Evolutionary conservation across 1,140 invertebrate genomes (phyloP).

Genomic region (Papilio machaon): DNA sequence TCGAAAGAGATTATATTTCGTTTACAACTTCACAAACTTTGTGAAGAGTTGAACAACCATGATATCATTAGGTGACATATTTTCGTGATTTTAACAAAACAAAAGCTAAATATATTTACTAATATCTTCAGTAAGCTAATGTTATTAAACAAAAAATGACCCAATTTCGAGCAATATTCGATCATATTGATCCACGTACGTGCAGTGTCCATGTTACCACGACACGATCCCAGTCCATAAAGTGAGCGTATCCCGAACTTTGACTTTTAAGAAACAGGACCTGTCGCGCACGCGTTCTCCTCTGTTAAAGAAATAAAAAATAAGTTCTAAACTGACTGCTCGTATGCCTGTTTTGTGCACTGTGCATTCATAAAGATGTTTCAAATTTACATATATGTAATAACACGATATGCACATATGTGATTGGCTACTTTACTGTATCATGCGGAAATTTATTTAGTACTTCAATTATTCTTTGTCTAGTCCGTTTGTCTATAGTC

Average conservation of each 20-base stretch:
- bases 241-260: not conserved
- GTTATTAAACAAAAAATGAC: not conserved
- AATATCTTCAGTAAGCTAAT: not conserved
- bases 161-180: not conserved
- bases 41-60: too few species aligned
- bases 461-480: not conserved
- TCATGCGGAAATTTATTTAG: not conserved
- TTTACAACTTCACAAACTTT: too few species aligned
- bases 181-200: conserved; percentile 2
- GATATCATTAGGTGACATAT: not conserved
- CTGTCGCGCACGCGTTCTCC: not conserved
- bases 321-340: too few species aligned
- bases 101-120: not conserved
- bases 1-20: too few species aligned
- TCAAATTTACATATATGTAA: too few species aligned
- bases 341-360: too few species aligned
- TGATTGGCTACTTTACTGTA: too few species aligned
- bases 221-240: not conserved
- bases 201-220: conserved; percentile 15
- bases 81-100: not conserved
- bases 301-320: not conserved
- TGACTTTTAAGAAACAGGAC: not conserved
- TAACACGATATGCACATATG: too few species aligned
- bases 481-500: not conserved
- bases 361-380: not conserved